phyloP scores from a whole-genome alignment of 1,140 invertebrate species.

The Drosophila funebris region DNA sequence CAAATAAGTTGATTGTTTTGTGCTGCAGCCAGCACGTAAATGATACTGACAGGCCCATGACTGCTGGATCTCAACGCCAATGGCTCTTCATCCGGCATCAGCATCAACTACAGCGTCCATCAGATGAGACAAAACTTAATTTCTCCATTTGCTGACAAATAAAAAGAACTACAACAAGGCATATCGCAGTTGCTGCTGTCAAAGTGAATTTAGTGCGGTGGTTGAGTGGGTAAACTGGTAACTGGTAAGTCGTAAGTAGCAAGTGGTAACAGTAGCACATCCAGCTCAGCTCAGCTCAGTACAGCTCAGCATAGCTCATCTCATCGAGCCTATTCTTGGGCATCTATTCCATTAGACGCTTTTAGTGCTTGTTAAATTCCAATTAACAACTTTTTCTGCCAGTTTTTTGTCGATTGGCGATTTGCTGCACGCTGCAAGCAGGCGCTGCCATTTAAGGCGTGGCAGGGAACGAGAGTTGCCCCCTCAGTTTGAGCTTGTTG shows the following conservation, averaged over 20 bases:
- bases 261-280: conserved; percentile 49
- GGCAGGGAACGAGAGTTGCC: neutral
- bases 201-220: conserved; percentile 13
- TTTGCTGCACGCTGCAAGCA: conserved; percentile 31
- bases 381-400: conserved; percentile 81
- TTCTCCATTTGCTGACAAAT: conserved; percentile 75
- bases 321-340: conserved; percentile 28
- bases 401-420: conserved; percentile 46
- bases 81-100: conserved; percentile 24
- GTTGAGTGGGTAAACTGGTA: conserved; percentile 69
- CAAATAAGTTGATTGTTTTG: conserved; percentile 78
- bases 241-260: neutral
- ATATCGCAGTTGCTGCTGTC: conserved; percentile 15
- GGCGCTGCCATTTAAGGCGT: conserved; percentile 38
- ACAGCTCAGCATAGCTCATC: conserved; percentile 25
- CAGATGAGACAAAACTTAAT: conserved; percentile 69
- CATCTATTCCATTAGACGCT: conserved; percentile 73
- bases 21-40: conserved; percentile 59
- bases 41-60: conserved; percentile 65
- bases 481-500: neutral
- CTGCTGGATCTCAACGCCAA: conserved; percentile 8
- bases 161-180: conserved; percentile 2
- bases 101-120: neutral
- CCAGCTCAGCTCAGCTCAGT: neutral
- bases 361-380: conserved; percentile 82